phyloP scores from a whole-genome alignment of 2,888 invertebrate species.

The Fragum fragum region DNA sequence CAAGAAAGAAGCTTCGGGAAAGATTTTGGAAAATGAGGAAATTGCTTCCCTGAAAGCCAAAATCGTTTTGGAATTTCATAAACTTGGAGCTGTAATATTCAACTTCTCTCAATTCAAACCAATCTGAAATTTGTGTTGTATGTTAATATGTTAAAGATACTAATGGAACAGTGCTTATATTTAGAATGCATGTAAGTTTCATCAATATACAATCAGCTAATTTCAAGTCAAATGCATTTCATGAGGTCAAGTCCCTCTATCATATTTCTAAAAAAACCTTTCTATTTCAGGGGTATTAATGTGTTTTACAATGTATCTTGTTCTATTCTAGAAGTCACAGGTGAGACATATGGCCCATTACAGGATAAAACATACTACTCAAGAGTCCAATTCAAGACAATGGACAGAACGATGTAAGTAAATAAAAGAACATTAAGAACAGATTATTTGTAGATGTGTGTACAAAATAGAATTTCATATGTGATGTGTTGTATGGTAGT shows the following conservation, averaged over 20 bases:
- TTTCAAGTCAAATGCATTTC: background rate
- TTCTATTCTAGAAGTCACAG: slow-evolving; percentile 43
- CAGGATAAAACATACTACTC: slow-evolving; percentile 47
- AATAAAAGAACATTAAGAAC: no score
- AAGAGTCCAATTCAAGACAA: slow-evolving; percentile 54
- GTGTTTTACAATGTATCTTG: background rate
- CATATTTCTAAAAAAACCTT: background rate
- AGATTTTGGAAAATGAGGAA: background rate
- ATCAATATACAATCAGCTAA: no score
- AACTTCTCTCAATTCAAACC: background rate
- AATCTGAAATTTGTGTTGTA: background rate
- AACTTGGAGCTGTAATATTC: background rate
- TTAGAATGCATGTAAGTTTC: no score
- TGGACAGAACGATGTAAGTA: slow-evolving; percentile 52
- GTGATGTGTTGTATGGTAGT: no score
- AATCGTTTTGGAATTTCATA: background rate
- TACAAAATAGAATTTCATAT: no score
- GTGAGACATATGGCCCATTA: slow-evolving; percentile 49
- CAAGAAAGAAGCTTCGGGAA: no score
- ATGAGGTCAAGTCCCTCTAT: background rate
- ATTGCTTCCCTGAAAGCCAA: background rate
- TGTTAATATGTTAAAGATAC: background rate
- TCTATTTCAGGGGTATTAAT: background rate
- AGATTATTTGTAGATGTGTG: no score
- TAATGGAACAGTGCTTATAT: no score